Evolutionary conservation across 2,113 vertebrate species (phyloP).

Genomic region (Erythrolamprus reginae): DNA sequence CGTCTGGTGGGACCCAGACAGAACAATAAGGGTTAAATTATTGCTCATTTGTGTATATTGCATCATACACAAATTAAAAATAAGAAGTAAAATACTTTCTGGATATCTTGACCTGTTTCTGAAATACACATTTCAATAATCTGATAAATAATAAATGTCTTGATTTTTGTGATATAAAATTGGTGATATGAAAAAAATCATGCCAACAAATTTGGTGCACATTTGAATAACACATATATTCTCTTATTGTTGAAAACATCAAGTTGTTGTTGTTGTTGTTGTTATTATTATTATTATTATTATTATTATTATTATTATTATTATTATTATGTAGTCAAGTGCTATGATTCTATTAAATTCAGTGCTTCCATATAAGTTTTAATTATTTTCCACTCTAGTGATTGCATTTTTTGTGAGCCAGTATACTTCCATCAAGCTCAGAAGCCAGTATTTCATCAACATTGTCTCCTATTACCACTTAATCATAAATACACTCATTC

Average conservation of each 20-base stretch:
- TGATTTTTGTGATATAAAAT: neutral
- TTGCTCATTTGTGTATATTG: too few relatives aligned
- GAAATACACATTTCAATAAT: neutral
- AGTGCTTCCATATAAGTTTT: neutral
- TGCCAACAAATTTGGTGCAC: neutral
- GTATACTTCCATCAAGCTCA: neutral
- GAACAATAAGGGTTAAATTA: neutral
- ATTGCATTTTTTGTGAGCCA: neutral
- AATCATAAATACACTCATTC: neutral
- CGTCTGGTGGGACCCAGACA: too few relatives aligned
- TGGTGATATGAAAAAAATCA: neutral
- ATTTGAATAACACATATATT: neutral
- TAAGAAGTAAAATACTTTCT: neutral
- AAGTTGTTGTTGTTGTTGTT: too few relatives aligned
- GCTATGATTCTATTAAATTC: neutral
- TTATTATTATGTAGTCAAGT: too few relatives aligned
- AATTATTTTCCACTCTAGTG: neutral
- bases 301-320: too few relatives aligned
- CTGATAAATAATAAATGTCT: neutral
- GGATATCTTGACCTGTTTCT: neutral
- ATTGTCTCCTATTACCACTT: neutral
- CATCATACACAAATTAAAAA: neutral
- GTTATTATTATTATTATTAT: too few relatives aligned
- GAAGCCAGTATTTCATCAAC: neutral
- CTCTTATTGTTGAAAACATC: neutral